Evolutionary conservation across 1,140 invertebrate genomes (phyloP).

Genomic region (Ectropis grisescens): DNA sequence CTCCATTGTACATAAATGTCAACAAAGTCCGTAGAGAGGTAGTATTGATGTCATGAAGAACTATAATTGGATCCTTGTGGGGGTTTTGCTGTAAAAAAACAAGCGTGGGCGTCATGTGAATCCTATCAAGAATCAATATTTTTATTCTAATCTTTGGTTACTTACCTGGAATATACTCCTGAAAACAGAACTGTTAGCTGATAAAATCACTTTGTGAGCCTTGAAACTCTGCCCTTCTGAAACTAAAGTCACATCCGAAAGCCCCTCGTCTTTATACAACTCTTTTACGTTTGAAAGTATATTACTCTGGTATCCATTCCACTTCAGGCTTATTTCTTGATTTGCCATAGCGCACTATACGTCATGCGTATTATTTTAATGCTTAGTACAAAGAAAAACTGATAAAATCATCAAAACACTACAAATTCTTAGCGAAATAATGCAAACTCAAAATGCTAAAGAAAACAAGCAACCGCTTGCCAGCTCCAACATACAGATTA

Average conservation of each 20-base stretch:
- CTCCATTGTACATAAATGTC: slow-evolving; percentile 78
- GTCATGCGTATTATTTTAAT: slow-evolving; percentile 4
- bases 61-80: slow-evolving; percentile 77
- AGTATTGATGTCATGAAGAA: slow-evolving; percentile 76
- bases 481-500: too few relatives aligned
- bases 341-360: slow-evolving; percentile 41
- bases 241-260: slow-evolving; percentile 79
- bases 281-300: slow-evolving; percentile 75
- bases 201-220: slow-evolving; percentile 81
- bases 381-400: slow-evolving; percentile 1
- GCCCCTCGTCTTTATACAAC: slow-evolving; percentile 75
- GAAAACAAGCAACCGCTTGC: too few relatives aligned
- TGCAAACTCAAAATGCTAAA: slow-evolving; percentile 8
- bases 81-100: slow-evolving; percentile 75
- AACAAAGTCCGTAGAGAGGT: slow-evolving; percentile 72
- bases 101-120: slow-evolving; percentile 38
- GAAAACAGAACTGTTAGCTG: slow-evolving; percentile 81
- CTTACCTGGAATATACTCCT: slow-evolving; percentile 76
- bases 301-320: slow-evolving; percentile 77
- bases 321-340: slow-evolving; percentile 76
- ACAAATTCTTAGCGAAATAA: slow-evolving; percentile 9
- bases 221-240: slow-evolving; percentile 77
- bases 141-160: slow-evolving; percentile 2
- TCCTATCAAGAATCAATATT: slow-evolving; percentile 3
- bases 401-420: slow-evolving; percentile 3